These are phyloP conservation scores for Augochlorella aurata DNA, from an alignment of 2,888 invertebrate genomes.

Conservation along the genomic window DNA sequence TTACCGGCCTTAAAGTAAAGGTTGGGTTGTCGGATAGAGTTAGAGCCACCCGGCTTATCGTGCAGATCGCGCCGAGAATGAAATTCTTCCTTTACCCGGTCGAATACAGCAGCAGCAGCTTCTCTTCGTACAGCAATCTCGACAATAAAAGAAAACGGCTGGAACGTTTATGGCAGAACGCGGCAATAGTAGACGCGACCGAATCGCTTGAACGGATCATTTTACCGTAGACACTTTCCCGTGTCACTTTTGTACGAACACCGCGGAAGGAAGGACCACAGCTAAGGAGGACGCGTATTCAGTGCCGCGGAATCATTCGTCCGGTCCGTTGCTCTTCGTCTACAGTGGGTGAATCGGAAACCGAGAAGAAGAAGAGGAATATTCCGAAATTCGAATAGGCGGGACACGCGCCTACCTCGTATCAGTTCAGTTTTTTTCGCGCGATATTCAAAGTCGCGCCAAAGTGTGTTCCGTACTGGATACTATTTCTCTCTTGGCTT, in stretches of 20 bases:
- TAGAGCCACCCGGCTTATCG: conserved; percentile 55
- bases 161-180: conserved; percentile 56
- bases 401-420: conserved; percentile 43
- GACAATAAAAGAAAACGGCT: conserved; percentile 56
- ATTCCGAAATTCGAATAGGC: conserved; percentile 12
- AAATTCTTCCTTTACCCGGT: conserved; percentile 65
- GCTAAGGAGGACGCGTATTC: neutral
- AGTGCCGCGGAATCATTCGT: conserved; percentile 31
- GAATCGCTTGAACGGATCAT: conserved; percentile 49
- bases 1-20: conserved; percentile 75
- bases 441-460: conserved; percentile 59
- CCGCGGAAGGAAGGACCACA: neutral
- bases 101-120: conserved; percentile 48
- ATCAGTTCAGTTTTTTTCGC: conserved; percentile 45
- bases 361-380: neutral
- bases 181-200: conserved; percentile 51
- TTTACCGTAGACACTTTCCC: conserved; percentile 10
- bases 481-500: conserved; percentile 58
- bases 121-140: conserved; percentile 35
- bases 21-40: conserved; percentile 62
- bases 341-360: conserved; percentile 3
- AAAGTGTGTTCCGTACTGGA: conserved; percentile 64
- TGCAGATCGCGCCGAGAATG: conserved; percentile 65
- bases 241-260: conserved; percentile 4
- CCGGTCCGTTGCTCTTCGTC: conserved; percentile 1